Base-by-base conservation (phyloP, 2,797 vertebrate species). In the Chaunax sp. region DNA sequence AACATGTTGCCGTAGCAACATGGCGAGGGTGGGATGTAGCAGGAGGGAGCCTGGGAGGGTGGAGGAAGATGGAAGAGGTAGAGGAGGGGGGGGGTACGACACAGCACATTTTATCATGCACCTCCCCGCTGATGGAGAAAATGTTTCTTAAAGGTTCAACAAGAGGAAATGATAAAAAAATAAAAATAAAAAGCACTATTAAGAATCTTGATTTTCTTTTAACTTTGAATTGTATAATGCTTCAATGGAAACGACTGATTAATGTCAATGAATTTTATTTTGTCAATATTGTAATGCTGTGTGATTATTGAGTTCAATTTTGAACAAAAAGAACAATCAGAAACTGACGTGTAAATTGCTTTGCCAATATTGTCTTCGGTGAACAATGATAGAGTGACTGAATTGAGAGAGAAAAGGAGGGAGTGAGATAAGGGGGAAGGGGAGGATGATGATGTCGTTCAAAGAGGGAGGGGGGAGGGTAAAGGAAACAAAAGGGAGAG, bases 1-100 rank as follows among this genome's bases (percentile, higher is more conserved):
- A 22, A 90, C 89, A 76, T 77, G 93, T 94, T 94, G 91, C 92
- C 81, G 80, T 86, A 91, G 93, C 88, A 94, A 94, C 93, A 79
- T 62, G 43, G 80, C 72, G 68, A 86, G 88, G 92, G 89, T 84
- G 91, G 92, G 91, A 86, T 89, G 84, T 53, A 63, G 71, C 59
- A 15, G 64, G 78, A 65, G 69, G 73, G 70, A 69, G 70, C 6
- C 15, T 2, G 37, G 44, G 26, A 33, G 51, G 57, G 55, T 0
- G 43, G 60, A 50, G 57, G 26, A 58, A 40, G 44, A 57, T 16
- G 8, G 56, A 26, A 15, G 74, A 64, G 45, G 77, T 54, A 72
- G 67, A 72, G 66, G 69, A 51, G 65, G 54, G 40, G 51, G n/a
- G 51, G 14, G 37, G 26, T 45, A 33, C 16, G 66, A 77, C 1